Evolutionary conservation across 2,888 invertebrate genomes (phyloP), one percentile per base, ranked within the genome.

Genomic region (Drosophila pseudotalamancana): DNA sequence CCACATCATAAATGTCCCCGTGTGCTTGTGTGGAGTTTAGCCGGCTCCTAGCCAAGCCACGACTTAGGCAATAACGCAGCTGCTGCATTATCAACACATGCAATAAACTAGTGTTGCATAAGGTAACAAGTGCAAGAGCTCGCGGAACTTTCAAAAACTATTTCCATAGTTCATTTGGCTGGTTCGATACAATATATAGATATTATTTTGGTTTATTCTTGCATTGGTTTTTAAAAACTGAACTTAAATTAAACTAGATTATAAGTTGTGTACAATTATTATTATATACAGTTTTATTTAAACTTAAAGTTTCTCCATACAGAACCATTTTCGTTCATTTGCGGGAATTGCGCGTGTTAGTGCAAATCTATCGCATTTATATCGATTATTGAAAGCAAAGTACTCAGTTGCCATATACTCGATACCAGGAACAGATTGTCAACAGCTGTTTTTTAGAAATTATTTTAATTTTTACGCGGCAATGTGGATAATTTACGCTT

Each of bases 1-100:
- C 93, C 0, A 97, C 97, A 92, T 97, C 96, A 59, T 90, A 91
- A 14, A 56, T 19, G 12, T 59, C 50, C 12, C 4, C 50, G 0
- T 39, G 42, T 0, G 56, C 1, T n/a, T 37, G 35, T 4, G 66
- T 63, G 3, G 60, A 35, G 2, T 31, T 39, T 0, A 34, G 16
- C 0, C 56, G 60, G 4, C 34, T 57, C 25, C 31, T 56, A 12
- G 50, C 23, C 14, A 76, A 40, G 3, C 48, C 53, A 4, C 56
- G 61, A 18, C 57, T 9, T 12, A 48, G 27, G 31, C 40, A 56
- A 12, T 43, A 51, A 29, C 86, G 61, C 42, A 86, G n/a, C 9
- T 57, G 80, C 9, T 62, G 80, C 79, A 79, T 79, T 18, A 45
- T 39, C 18, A 16, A 29, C 12, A 19, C 42, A 56, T 25, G 19